Percentiles rank a stretch among this genome's conserved stretches.
Evolutionary conservation across 2,888 invertebrate genomes (phyloP).

Genomic region (Tenthredo distinguenda): DNA sequence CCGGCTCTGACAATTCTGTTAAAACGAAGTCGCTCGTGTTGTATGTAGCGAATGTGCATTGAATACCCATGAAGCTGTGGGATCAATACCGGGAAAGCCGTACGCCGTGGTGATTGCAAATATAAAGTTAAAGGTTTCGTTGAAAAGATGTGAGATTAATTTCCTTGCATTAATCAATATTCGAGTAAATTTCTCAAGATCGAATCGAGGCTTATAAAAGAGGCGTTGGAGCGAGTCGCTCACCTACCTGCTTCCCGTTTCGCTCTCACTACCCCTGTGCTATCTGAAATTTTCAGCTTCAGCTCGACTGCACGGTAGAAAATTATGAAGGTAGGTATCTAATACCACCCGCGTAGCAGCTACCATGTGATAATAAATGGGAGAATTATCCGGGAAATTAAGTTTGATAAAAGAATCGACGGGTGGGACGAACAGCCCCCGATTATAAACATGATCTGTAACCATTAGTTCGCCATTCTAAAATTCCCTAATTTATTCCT

Average conservation of each 20-base stretch:
- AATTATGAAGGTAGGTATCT: constrained; percentile 62
- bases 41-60: background rate
- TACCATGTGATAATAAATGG: constrained; percentile 61
- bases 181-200: constrained; percentile 22
- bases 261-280: background rate
- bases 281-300: constrained; percentile 65
- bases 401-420: constrained; percentile 61
- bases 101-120: constrained; percentile 7
- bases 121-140: background rate
- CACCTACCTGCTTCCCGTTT: background rate
- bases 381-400: constrained; percentile 65
- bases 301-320: constrained; percentile 60
- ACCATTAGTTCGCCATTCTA: constrained; percentile 50
- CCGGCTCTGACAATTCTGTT: background rate
- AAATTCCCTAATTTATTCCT: background rate
- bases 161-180: constrained; percentile 28
- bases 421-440: constrained; percentile 16
- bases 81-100: constrained; percentile 5
- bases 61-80: constrained; percentile 7
- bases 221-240: constrained; percentile 38
- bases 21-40: background rate
- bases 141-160: background rate
- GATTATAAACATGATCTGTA: constrained; percentile 59
- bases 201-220: constrained; percentile 49
- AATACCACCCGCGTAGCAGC: constrained; percentile 6